phyloP scores from a whole-genome alignment of 2,888 invertebrate species.

The Hesperia comma region DNA sequence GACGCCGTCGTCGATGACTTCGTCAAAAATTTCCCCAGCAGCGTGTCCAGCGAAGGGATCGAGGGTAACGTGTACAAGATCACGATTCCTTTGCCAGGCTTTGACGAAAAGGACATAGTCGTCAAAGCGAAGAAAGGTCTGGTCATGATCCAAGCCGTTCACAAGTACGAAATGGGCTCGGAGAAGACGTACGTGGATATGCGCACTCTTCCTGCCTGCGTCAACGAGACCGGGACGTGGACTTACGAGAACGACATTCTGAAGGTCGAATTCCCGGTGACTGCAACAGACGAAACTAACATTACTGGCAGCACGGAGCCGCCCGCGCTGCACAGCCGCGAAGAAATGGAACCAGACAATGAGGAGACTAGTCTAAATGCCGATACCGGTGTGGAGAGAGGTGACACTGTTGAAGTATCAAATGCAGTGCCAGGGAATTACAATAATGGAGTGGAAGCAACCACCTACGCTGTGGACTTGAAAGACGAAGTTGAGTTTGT shows the following conservation, averaged over 20 bases:
- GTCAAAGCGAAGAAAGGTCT: constrained; percentile 68
- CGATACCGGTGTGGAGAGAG: constrained; percentile 55
- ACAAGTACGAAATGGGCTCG: constrained; percentile 45
- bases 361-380: constrained; percentile 46
- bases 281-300: constrained; percentile 27
- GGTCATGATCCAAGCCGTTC: constrained; percentile 68
- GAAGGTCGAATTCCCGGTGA: constrained; percentile 61
- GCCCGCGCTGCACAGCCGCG: constrained; percentile 51
- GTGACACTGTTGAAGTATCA: constrained; percentile 49
- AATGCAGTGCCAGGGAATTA: constrained; percentile 53
- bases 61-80: constrained; percentile 63
- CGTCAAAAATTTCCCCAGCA: constrained; percentile 54
- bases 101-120: constrained; percentile 65
- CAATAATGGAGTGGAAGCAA: constrained; percentile 57
- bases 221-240: constrained; percentile 66
- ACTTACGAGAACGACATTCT: constrained; percentile 56
- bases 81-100: constrained; percentile 57
- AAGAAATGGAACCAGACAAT: constrained; percentile 56
- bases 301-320: constrained; percentile 39
- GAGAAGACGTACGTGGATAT: constrained; percentile 58
- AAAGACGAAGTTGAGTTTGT: constrained; percentile 71
- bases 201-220: constrained; percentile 56
- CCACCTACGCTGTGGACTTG: constrained; percentile 70
- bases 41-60: constrained; percentile 50
- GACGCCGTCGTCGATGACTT: constrained; percentile 59